These are phyloP conservation scores for Paradoxurus hermaphroditus DNA, from an alignment of 2,113 vertebrate genomes.

Conservation along the genomic window DNA sequence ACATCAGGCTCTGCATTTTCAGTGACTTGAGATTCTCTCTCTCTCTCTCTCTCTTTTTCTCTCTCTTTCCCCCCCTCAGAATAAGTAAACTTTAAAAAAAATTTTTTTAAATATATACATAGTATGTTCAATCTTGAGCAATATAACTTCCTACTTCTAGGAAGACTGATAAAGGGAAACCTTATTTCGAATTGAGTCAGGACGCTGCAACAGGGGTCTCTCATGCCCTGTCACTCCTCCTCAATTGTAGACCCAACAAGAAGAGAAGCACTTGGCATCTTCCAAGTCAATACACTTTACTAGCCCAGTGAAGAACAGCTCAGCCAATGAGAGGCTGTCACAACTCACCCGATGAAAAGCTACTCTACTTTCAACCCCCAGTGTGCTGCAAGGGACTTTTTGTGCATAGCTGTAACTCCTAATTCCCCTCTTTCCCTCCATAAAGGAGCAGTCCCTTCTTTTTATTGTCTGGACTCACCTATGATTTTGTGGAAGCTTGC, in stretches of 20 bases:
- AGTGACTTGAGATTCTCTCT: no score
- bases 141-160: not conserved
- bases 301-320: not conserved
- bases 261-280: not conserved
- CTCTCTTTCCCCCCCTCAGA: no score
- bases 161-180: not conserved
- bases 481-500: not conserved
- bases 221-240: not conserved
- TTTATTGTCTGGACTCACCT: not conserved
- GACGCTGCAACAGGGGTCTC: not conserved
- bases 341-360: not conserved
- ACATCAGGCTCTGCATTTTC: no score
- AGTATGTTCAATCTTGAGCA: not conserved
- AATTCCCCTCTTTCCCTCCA: not conserved
- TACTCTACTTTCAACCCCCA: not conserved
- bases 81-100: no score
- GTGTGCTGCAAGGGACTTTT: not conserved
- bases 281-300: not conserved
- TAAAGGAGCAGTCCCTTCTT: not conserved
- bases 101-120: not conserved
- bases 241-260: not conserved
- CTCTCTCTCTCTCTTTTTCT: no score
- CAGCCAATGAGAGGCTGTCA: not conserved
- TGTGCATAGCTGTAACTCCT: not conserved
- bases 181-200: not conserved